These are phyloP conservation scores for Drosophila pachea DNA, from an alignment of 1,140 invertebrate species.

Conservation along the genomic window DNA sequence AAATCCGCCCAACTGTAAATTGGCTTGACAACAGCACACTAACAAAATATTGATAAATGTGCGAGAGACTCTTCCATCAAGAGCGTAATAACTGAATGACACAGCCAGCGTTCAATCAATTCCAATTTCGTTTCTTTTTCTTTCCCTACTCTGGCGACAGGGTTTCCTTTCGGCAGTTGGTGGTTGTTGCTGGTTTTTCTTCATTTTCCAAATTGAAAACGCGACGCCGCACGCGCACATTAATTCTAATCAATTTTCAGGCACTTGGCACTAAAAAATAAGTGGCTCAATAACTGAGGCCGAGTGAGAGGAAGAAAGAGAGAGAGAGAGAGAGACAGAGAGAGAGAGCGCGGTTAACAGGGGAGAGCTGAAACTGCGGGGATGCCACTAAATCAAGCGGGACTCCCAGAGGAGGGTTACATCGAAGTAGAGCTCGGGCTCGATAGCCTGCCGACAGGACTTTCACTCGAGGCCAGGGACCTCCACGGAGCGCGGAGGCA, in stretches of 20 bases:
- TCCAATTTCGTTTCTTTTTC: constrained; percentile 31
- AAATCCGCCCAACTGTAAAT: constrained; percentile 16
- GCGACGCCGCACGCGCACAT: constrained; percentile 64
- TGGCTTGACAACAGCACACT: constrained; percentile 13
- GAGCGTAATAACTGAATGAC: constrained; percentile 17
- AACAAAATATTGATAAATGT: constrained; percentile 36
- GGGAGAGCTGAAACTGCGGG: no score
- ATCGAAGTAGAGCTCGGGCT: constrained; percentile 9
- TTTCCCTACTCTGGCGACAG: background rate
- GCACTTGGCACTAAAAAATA: constrained; percentile 61
- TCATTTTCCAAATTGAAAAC: constrained; percentile 59
- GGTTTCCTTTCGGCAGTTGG: background rate
- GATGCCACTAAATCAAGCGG: constrained; percentile 70
- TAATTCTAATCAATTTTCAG: constrained; percentile 74
- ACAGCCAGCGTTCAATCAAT: constrained; percentile 58
- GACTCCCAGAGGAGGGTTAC: constrained; percentile 24
- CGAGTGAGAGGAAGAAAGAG: background rate
- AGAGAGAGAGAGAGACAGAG: background rate
- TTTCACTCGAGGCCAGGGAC: constrained; percentile 29
- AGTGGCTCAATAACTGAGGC: constrained; percentile 42
- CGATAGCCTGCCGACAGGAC: constrained; percentile 30
- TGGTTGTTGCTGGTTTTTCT: constrained; percentile 17
- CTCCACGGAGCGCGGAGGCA: constrained; percentile 26
- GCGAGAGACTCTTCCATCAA: constrained; percentile 50
- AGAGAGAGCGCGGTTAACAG: background rate